phyloP scores from a whole-genome alignment of 2,888 invertebrate species.

The Drosophila birchii region DNA sequence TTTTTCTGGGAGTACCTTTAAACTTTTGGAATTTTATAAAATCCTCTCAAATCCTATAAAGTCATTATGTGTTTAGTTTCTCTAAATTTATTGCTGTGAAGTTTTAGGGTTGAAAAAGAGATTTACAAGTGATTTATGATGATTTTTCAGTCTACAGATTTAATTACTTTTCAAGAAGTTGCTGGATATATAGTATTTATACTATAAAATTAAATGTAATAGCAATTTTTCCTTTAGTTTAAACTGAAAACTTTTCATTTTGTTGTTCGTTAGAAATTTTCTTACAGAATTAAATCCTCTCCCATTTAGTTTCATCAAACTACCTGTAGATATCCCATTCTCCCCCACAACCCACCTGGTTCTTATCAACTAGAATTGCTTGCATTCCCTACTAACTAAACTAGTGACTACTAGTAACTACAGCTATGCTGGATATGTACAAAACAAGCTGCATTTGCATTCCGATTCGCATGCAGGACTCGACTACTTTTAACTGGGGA shows the following conservation, averaged over 20 bases:
- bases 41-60: not conserved
- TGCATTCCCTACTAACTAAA: constrained; percentile 49
- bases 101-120: not conserved
- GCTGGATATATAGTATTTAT: not conserved
- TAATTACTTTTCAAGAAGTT: not conserved
- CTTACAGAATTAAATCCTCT: not conserved
- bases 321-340: not conserved
- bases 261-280: not conserved
- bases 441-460: constrained; percentile 54
- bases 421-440: constrained; percentile 37
- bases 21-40: not conserved
- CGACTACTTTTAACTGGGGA: constrained; percentile 46
- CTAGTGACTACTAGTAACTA: constrained; percentile 37
- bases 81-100: not conserved
- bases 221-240: not conserved
- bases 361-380: constrained; percentile 70
- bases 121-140: not conserved
- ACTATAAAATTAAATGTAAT: not conserved
- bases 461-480: constrained; percentile 60
- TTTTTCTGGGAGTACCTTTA: too few relatives aligned
- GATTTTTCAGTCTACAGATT: not conserved
- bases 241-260: not conserved
- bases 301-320: not conserved
- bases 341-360: constrained; percentile 18
- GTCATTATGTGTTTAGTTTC: not conserved